Base-by-base conservation (phyloP, 92 coral and sea anemone species). In the Porites rus region DNA sequence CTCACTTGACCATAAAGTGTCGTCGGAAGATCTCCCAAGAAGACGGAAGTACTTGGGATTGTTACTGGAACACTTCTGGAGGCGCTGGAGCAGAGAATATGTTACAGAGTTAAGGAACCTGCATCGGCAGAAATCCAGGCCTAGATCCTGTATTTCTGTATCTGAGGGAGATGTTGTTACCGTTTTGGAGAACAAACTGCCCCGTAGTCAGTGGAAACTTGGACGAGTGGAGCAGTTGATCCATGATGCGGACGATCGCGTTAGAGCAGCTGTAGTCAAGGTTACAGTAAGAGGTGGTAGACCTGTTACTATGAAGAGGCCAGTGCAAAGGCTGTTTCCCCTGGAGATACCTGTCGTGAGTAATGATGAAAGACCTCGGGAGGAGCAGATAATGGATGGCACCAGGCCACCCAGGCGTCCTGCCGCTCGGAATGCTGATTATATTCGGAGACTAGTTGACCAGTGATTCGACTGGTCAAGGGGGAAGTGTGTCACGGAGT, bases 111-210 rank as follows among this genome's bases (percentile, higher is more conserved):
- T 73, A n/a, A 70, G 83, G 71, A 84, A 82, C 28, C 77, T 28
- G n/a, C 88, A 88, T 8, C 74, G 59, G 21, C 60, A 60, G 82
- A 81, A 24, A 38, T 65, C 77, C 59, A 75, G 52, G 56, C 80
- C 73, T 10, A 51, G n/a, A 70, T 43, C 69, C 14, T 71, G 67
- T 9, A 58, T 24, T 18, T 4, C 65, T 7, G 19, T 88, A 51
- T 81, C 72, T 11, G 70, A 58, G 25, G 91, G 88, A 62, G 88
- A 88, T 25, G 76, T 88, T 65, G 91, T 88, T 13, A 72, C 67
- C 28, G 76, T 88, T 65, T 86, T 81, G 0, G 83, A 88, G 24
- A 88, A 88, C 74, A 87, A 87, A 24, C 50, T 79, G 1, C 78
- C 81, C 22, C 65, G 86, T 14, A 74, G 84, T 18, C 86, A 56